Evolutionary conservation across 2,113 vertebrate genomes (phyloP).

Genomic region (Nyctereutes procyonoides): DNA sequence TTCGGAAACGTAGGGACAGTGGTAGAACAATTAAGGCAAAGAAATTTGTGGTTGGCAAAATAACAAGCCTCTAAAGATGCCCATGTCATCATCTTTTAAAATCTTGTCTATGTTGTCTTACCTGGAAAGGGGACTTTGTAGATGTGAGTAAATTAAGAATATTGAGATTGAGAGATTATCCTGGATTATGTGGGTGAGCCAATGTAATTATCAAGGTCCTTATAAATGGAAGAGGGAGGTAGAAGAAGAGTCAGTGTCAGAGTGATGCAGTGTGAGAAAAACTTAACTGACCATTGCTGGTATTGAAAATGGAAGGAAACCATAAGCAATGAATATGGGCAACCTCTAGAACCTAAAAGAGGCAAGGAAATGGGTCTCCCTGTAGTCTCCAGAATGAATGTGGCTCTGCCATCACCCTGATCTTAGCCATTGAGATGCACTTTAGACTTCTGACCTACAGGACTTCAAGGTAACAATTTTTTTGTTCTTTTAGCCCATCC

Average conservation of each 20-base stretch:
- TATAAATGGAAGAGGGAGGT: background rate
- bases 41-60: background rate
- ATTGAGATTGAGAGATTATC: background rate
- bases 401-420: background rate
- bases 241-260: background rate
- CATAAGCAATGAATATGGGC: background rate
- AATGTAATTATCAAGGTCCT: background rate
- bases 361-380: background rate
- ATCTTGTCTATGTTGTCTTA: background rate
- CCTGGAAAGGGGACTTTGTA: background rate
- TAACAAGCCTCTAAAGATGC: background rate
- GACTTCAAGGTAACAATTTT: background rate
- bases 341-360: background rate
- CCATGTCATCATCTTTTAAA: background rate
- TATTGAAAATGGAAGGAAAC: background rate
- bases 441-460: background rate
- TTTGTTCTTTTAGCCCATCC: background rate
- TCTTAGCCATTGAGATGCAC: background rate
- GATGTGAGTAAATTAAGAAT: background rate
- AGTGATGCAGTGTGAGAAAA: background rate
- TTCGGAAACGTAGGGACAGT: background rate
- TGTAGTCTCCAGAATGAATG: background rate
- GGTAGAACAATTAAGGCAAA: background rate
- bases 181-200: background rate
- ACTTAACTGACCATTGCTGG: background rate